Evolutionary conservation across 2,888 invertebrate genomes (phyloP), one percentile per base, ranked within the genome.

Genomic region (Sisyra nigra): DNA sequence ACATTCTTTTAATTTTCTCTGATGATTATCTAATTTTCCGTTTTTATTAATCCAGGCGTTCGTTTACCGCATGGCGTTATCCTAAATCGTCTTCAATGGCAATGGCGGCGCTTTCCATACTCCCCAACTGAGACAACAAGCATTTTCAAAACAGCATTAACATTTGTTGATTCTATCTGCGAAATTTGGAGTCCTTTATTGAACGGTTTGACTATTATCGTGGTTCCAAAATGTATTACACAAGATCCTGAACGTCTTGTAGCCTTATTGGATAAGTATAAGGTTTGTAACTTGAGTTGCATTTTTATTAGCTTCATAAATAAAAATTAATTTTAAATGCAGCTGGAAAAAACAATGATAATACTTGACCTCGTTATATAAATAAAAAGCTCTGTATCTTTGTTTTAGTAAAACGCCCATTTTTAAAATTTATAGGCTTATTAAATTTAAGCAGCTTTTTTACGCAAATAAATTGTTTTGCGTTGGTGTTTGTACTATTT

Each of bases 111-210:
- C 0, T 81, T 91, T 55, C 88, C 91, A 0, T 91, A 76, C 60
- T 62, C 69, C 0, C 54, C 64, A 0, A 67, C 71, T 0, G 85
- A 87, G 54, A 67, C 68, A 7, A 70, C 71, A 3, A 83, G 87
- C 52, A 79, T 87, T 1, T 91, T 91, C 66, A 92, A 92, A 63
- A 92, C 92, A 0, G 85, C 91, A 0, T 63, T 91, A 13, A 91
- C 91, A 0, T 93, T 92, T 57, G 89, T 92, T 3, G 92, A 92
- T 58, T 85, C 89, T 0, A 78, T 88, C 7, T 74, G 81, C 2
- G 92, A 92, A 66, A 76, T 92, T 44, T 89, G 89, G 82, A 84
- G 84, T 0, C 83, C 89, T 0, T 57, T 92, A 36, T 65, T 91
- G 11, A 78, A 78, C 48, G 82, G 79, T 1, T 61, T 73, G 46